Conservation (phyloP, 2,888 invertebrate genomes). For the Cephus pulcher region DNA sequence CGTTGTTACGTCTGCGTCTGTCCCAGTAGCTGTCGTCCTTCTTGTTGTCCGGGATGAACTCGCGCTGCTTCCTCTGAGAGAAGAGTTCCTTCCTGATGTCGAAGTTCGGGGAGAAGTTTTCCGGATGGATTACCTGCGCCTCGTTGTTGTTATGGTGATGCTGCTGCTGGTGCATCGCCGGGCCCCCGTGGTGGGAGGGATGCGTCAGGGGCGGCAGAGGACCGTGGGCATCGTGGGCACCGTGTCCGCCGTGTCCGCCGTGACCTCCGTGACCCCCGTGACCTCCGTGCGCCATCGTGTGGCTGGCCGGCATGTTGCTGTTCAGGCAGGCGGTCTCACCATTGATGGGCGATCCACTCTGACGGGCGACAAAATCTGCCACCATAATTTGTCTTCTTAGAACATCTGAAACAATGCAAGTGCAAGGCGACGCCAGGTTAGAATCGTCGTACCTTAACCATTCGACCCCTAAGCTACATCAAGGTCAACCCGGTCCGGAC, state of each 20-base stretch:
- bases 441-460: background rate
- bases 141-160: slow-evolving; percentile 60
- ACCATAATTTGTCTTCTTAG: slow-evolving; percentile 78
- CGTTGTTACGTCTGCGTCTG: slow-evolving; percentile 93
- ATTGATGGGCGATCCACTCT: slow-evolving; percentile 76
- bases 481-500: background rate
- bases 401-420: slow-evolving; percentile 56
- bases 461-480: background rate
- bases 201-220: slow-evolving; percentile 59
- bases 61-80: slow-evolving; percentile 92
- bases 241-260: slow-evolving; percentile 43
- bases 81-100: slow-evolving; percentile 82
- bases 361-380: slow-evolving; percentile 86
- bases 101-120: slow-evolving; percentile 57
- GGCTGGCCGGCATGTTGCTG: slow-evolving; percentile 63
- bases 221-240: slow-evolving; percentile 46
- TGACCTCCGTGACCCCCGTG: slow-evolving; percentile 47
- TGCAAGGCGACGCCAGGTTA: background rate
- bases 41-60: slow-evolving; percentile 96
- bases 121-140: slow-evolving; percentile 59
- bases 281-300: slow-evolving; percentile 62
- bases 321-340: slow-evolving; percentile 76
- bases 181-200: slow-evolving; percentile 51
- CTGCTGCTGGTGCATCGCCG: slow-evolving; percentile 26
- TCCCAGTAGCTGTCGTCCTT: slow-evolving; percentile 99